A percentile compares a stretch with the other conserved stretches of the same genome.
Conservation (phyloP, 2,888 invertebrate species). For the Kuschelorhynchus macadamiae region DNA sequence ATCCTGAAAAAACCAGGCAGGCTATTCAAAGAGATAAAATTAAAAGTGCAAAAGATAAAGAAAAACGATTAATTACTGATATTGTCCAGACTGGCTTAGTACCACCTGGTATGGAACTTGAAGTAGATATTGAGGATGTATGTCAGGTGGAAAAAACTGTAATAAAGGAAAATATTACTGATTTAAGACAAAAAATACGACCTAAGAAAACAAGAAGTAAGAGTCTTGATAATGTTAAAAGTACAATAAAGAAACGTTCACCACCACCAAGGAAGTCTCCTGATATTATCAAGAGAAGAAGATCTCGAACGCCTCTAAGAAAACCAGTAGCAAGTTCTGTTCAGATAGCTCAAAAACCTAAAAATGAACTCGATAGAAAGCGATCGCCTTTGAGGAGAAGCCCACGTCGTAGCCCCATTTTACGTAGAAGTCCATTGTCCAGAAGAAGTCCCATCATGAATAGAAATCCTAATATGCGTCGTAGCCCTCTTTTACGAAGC, state of each 20-base stretch:
- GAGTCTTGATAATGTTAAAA: constrained; percentile 23
- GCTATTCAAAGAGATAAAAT: constrained; percentile 67
- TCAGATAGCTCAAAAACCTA: not conserved
- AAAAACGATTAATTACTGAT: constrained; percentile 66
- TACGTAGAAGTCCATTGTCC: constrained; percentile 28
- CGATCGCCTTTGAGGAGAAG: constrained; percentile 32
- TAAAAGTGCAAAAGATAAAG: constrained; percentile 65
- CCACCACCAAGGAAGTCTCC: constrained; percentile 10
- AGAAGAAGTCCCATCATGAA: constrained; percentile 1
- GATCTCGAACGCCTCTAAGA: constrained; percentile 30
- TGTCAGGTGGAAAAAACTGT: constrained; percentile 36
- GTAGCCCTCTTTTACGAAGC: not conserved
- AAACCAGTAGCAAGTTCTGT: not conserved
- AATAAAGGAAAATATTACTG: constrained; percentile 26
- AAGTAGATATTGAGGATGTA: constrained; percentile 60
- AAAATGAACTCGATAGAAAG: constrained; percentile 4
- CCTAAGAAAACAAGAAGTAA: constrained; percentile 33
- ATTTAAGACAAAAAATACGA: constrained; percentile 36
- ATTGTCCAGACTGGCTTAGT: constrained; percentile 69
- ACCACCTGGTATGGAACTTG: constrained; percentile 69
- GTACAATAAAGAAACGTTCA: constrained; percentile 7
- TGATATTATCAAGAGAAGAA: constrained; percentile 18
- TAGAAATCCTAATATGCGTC: not conserved
- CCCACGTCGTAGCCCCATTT: constrained; percentile 10
- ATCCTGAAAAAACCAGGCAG: constrained; percentile 67